phyloP scores from a whole-genome alignment of 64 coral and sea anemone genomes.

The Catalaphyllia jardinei region DNA sequence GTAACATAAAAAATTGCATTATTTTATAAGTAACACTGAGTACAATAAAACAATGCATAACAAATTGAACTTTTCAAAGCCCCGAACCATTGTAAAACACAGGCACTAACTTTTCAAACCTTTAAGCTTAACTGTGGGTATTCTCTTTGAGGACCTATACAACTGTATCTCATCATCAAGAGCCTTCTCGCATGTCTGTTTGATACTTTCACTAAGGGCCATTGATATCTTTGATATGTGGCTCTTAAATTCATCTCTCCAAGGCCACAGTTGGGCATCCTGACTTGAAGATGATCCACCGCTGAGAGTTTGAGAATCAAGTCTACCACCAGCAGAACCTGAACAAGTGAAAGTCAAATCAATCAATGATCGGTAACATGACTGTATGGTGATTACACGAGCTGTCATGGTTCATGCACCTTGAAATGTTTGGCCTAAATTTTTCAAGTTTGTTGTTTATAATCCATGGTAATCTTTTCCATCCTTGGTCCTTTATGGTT shows the following conservation, averaged over 20 bases:
- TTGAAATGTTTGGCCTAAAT: no score
- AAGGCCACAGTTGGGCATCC: conserved; percentile 22
- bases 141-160: conserved; percentile 15
- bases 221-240: conserved; percentile 57
- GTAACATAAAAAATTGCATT: neutral
- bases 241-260: conserved; percentile 71
- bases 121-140: conserved; percentile 36
- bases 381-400: no score
- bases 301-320: neutral
- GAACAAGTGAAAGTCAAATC: neutral
- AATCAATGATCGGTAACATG: neutral
- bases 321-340: conserved; percentile 25
- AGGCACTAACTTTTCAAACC: conserved; percentile 2
- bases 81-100: no score
- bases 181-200: conserved; percentile 37
- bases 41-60: neutral
- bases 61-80: no score
- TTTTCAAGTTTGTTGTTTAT: no score
- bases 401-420: no score
- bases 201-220: conserved; percentile 51
- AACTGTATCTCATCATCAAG: conserved; percentile 46
- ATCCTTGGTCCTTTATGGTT: no score
- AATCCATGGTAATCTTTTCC: no score
- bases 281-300: neutral
- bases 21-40: neutral